Conservation (phyloP, 1,140 invertebrate genomes). For the Macrobrachium nipponense region DNA sequence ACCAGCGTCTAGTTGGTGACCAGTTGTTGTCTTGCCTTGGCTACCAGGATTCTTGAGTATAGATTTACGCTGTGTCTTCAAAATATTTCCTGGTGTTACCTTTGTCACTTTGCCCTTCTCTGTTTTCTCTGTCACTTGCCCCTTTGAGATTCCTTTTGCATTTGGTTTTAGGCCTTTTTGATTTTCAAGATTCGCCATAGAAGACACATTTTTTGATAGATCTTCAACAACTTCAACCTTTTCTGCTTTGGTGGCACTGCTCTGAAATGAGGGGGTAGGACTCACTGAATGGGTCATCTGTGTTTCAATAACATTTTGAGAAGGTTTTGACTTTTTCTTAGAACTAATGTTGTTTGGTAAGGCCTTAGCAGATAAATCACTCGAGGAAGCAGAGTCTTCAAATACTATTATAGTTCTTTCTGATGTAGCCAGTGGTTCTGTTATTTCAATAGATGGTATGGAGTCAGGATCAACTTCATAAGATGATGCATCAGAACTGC, state of each 20-base stretch:
- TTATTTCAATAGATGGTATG: slow-evolving; percentile 18
- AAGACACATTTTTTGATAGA: neutral
- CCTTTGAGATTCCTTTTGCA: too few relatives aligned
- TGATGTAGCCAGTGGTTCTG: neutral
- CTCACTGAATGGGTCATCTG: too few relatives aligned
- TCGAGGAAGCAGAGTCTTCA: neutral
- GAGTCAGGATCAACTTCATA: neutral
- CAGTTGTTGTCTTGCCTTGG: neutral
- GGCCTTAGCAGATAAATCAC: too few relatives aligned
- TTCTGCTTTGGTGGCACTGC: too few relatives aligned
- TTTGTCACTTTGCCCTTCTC: neutral
- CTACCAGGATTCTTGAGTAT: slow-evolving; percentile 44
- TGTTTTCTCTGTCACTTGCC: neutral
- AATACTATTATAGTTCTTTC: neutral
- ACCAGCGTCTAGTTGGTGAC: neutral
- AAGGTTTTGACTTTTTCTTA: too few relatives aligned
- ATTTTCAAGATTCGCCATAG: neutral
- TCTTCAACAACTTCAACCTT: too few relatives aligned
- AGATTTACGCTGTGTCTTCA: slow-evolving; percentile 28
- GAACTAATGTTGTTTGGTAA: too few relatives aligned
- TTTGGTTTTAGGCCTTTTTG: neutral
- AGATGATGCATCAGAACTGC: neutral
- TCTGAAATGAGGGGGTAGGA: too few relatives aligned
- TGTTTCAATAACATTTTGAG: too few relatives aligned
- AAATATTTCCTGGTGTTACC: too few relatives aligned